Base-by-base conservation (phyloP, 2,113 vertebrate species). In the Oncorhynchus tshawytscha region DNA sequence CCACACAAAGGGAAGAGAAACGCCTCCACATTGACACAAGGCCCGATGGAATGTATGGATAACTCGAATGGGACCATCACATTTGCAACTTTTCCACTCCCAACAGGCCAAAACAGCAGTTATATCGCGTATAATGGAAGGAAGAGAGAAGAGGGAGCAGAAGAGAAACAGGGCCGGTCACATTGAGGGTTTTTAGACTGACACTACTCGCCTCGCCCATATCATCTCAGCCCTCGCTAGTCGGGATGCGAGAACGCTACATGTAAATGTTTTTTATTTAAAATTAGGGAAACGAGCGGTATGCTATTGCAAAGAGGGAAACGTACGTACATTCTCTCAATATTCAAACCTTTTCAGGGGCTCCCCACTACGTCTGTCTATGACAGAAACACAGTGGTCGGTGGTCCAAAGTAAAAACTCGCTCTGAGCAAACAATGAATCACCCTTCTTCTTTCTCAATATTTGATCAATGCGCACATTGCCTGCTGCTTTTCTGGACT, bases 141-240 rank as follows among this genome's bases (percentile, higher is more conserved):
- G 24, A 59, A 65, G 34, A 65, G 67, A 29, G 57, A 78, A 71
- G 31, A 51, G 24, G 7, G 67, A 64, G 18, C 34, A 31, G 31
- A 71, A 51, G 49, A 16, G 39, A 45, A 39, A 6, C 39, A 54
- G 4, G 49, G 13, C 49, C 4, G 15, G 49, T 54, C 76, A 67
- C 15, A 60, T 77, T 67, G 64, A 29, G 66, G 20, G 9, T 13
- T 76, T 39, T 54, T n/a, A 75, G 69, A 80, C 22, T 75, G 82
- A 66, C 70, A 79, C 66, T 11, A 77, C 66, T 62, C 62, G 77
- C 80, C 78, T 86, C 81, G 80, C 82, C 77, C 78, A 13, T 79
- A 66, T 49, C 75, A 60, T 79, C 66, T 49, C 78, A 60, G 60
- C 70, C 67, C 71, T 67, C 45, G 51, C 62, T 64, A 3, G 39